Evolutionary conservation across 1,140 invertebrate species (phyloP).

Genomic region (Anadara kagoshimensis): DNA sequence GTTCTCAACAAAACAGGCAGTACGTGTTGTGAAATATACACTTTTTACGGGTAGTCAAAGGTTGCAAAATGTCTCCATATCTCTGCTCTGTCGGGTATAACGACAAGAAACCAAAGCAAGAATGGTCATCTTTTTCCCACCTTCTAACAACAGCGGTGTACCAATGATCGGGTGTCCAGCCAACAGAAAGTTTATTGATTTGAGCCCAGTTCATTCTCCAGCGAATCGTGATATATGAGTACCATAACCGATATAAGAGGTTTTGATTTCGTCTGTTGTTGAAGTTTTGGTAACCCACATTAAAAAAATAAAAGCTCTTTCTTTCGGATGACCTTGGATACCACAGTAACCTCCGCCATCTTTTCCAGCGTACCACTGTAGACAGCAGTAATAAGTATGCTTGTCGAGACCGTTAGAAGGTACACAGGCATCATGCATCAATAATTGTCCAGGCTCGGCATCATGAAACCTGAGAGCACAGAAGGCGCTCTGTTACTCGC

Average conservation of each 20-base stretch:
- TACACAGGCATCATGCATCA: neutral
- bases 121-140: neutral
- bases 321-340: conserved; percentile 8
- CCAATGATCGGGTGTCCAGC: conserved; percentile 7
- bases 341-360: conserved; percentile 8
- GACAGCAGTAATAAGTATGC: conserved; percentile 15
- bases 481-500: conserved; percentile 15
- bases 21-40: conserved; percentile 1
- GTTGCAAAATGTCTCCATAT: conserved; percentile 1
- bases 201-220: conserved; percentile 7
- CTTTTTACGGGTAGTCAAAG: neutral
- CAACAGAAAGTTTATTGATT: conserved; percentile 6
- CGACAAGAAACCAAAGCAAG: conserved; percentile 2
- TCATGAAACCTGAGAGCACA: conserved; percentile 4
- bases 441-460: neutral
- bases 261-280: neutral
- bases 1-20: conserved; percentile 14
- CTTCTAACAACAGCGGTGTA: conserved; percentile 6
- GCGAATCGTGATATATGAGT: conserved; percentile 15
- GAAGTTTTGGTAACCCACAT: neutral
- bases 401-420: neutral
- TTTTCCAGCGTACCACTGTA: conserved; percentile 7
- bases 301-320: neutral
- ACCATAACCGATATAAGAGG: neutral
- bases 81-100: neutral